phyloP scores from a whole-genome alignment of 2,113 vertebrate genomes.

The Pachypanchax playfairii region DNA sequence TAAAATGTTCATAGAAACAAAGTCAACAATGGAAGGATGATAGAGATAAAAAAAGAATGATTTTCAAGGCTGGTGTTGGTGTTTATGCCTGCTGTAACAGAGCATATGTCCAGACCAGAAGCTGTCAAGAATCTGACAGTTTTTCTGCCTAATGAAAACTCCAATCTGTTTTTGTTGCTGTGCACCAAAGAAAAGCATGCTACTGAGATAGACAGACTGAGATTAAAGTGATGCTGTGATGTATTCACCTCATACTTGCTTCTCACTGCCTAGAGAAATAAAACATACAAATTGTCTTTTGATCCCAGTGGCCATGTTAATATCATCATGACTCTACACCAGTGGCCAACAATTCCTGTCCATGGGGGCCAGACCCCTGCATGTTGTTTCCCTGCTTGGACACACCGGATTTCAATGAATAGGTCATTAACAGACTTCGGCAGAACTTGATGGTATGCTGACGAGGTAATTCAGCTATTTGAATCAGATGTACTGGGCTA shows the following conservation, averaged over 20 bases:
- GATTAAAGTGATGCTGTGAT: constrained; percentile 16
- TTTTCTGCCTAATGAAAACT: constrained; percentile 64
- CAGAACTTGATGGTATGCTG: too few species aligned
- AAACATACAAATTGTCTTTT: constrained; percentile 1
- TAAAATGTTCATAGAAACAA: constrained; percentile 11
- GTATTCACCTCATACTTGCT: constrained; percentile 15
- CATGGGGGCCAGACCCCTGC: too few species aligned
- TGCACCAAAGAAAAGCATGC: constrained; percentile 37
- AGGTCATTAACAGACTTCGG: too few species aligned
- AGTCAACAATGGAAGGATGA: constrained; percentile 18
- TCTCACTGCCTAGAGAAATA: neutral
- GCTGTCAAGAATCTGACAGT: constrained; percentile 61
- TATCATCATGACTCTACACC: neutral
- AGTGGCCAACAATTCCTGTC: neutral
- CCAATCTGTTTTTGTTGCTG: constrained; percentile 60
- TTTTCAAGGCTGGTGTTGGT: constrained; percentile 34
- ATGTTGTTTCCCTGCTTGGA: too few species aligned
- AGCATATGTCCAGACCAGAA: constrained; percentile 60
- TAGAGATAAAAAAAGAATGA: constrained; percentile 17
- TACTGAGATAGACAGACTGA: constrained; percentile 22
- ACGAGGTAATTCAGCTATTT: too few species aligned
- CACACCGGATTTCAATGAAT: too few species aligned
- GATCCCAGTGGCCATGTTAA: constrained; percentile 1
- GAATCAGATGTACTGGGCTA: too few species aligned
- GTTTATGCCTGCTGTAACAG: constrained; percentile 34